Conservation (phyloP, 2,797 vertebrate genomes). For the Iguana delicatissima region DNA sequence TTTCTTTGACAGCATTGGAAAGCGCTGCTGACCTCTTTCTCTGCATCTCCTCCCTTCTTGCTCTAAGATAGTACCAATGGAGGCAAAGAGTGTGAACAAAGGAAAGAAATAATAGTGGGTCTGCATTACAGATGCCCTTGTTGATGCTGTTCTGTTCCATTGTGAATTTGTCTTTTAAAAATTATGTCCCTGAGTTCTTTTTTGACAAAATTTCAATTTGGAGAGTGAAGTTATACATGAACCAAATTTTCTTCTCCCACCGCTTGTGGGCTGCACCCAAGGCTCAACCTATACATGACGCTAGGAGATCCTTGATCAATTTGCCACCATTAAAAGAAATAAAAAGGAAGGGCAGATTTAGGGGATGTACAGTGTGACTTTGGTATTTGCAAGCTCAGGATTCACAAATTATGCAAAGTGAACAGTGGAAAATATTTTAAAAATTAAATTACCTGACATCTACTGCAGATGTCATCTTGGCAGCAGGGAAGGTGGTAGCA, state of each 20-base stretch:
- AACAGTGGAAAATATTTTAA: no score
- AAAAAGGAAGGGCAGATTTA: no score
- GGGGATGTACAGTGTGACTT: no score
- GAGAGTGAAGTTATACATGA: neutral
- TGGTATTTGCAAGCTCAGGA: no score
- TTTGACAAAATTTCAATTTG: neutral
- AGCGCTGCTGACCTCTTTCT: neutral
- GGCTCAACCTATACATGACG: neutral
- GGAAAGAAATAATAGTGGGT: neutral
- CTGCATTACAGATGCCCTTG: neutral
- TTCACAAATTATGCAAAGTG: no score
- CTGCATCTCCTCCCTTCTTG: neutral
- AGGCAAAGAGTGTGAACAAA: neutral
- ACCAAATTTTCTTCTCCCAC: neutral
- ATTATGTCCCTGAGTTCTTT: neutral
- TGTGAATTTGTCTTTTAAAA: neutral
- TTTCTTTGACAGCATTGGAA: constrained; percentile 5
- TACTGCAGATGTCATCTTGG: no score
- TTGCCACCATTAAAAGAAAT: neutral
- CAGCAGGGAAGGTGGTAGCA: no score
- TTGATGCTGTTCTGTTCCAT: neutral
- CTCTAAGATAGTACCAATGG: neutral
- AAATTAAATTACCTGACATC: no score
- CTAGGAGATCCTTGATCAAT: neutral
- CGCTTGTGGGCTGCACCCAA: neutral